Evolutionary conservation across 1,140 invertebrate genomes (phyloP).

Genomic region (Lepidotrigona ventralis): DNA sequence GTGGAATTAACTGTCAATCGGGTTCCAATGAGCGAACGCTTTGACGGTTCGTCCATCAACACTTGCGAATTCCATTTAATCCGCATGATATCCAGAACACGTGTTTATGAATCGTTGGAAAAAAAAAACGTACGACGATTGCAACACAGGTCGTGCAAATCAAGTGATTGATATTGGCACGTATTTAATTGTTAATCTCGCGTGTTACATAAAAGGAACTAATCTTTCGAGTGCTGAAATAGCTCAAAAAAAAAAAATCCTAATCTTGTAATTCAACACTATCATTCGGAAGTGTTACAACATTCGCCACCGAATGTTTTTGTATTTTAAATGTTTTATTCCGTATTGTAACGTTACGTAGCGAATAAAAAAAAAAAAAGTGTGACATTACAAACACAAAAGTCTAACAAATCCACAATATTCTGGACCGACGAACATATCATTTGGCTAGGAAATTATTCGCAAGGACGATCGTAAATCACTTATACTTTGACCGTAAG

Average conservation of each 20-base stretch:
- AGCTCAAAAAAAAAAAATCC: background rate
- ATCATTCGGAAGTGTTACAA: background rate
- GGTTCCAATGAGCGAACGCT: too few species aligned
- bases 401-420: too few species aligned
- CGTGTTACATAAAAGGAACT: background rate
- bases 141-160: background rate
- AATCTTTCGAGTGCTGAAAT: too few species aligned
- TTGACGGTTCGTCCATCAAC: too few species aligned
- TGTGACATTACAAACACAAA: too few species aligned
- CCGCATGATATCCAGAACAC: background rate
- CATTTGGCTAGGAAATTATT: background rate
- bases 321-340: too few species aligned
- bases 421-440: too few species aligned
- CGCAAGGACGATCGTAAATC: background rate
- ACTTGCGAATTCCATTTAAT: background rate
- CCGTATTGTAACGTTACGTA: too few species aligned
- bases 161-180: background rate
- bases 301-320: background rate
- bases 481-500: background rate
- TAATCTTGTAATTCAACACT: background rate
- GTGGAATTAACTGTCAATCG: too few species aligned
- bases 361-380: too few species aligned
- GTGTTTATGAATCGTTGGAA: background rate
- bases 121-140: background rate
- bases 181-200: background rate